Percentiles rank a stretch among this genome's conserved stretches.
Evolutionary conservation across 2,888 invertebrate genomes (phyloP).

Genomic region (Pollenia griseotomentosa): DNA sequence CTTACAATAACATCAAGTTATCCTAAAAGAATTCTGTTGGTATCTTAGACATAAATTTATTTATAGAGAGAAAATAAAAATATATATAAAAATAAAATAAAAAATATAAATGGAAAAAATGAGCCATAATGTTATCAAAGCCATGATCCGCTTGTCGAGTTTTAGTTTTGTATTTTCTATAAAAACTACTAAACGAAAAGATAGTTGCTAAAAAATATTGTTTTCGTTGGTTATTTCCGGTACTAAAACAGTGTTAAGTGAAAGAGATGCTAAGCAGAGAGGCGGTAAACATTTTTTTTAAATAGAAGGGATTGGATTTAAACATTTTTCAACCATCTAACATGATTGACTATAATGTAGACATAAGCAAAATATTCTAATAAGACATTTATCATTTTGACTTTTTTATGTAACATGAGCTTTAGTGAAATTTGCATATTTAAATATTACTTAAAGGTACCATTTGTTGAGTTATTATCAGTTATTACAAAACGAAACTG

Average conservation of each 20-base stretch:
- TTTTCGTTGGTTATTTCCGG: constrained; percentile 13
- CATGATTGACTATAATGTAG: no score
- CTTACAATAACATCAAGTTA: constrained; percentile 66
- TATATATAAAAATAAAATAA: constrained; percentile 27
- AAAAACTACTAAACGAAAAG: constrained; percentile 32
- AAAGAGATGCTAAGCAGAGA: background rate
- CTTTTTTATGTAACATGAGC: no score
- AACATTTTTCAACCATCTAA: no score
- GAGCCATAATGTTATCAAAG: constrained; percentile 81
- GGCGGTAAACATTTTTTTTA: background rate
- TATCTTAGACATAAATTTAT: constrained; percentile 10
- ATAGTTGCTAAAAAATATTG: constrained; percentile 43
- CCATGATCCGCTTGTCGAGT: constrained; percentile 73
- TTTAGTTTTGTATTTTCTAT: constrained; percentile 47
- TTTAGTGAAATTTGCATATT: no score
- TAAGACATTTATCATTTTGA: no score
- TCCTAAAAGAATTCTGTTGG: constrained; percentile 36
- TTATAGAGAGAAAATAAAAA: constrained; percentile 26
- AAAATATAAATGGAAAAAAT: constrained; percentile 67
- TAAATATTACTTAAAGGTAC: no score
- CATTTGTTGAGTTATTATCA: no score
- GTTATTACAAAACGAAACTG: no score
- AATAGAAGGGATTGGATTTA: no score
- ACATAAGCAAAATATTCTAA: no score
- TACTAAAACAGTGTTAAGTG: background rate